Base-by-base conservation (phyloP, 2,113 vertebrate species). In the Neogobius melanostomus region DNA sequence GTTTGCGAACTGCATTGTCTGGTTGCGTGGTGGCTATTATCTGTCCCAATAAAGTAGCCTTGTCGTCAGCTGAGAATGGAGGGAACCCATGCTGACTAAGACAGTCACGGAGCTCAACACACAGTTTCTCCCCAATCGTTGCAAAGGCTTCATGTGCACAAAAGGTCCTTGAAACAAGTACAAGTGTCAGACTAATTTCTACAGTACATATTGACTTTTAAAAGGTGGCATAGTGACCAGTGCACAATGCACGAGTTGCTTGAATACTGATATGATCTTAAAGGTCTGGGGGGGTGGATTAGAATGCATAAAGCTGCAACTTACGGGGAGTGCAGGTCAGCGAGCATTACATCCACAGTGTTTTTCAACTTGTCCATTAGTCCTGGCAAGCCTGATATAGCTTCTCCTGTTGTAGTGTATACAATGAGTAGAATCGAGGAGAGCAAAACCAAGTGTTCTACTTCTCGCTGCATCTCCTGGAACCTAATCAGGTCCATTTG, bases 401-500 rank as follows among this genome's bases (percentile, higher is more conserved):
- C 93, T 0, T 95, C 88, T 12, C 95, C 95, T 0, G 93, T 90
- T 1, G 92, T 93, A 6, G 93, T 96, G 89, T 97, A 96, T 0
- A 94, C 92, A 6, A 99, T 91, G 72, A 99, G 93, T 11, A 99
- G 87, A 74, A 98, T 81, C 0, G 97, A 92, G 11, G 95, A 95
- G 4, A 93, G 83, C 71, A 95, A 0, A 0, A 93, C 91, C 6
- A 99, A 86, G 8, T 89, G 91, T 64, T 95, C 93, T 52, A 92
- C 80, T 82, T 96, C 93, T 68, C 92, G 82, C 86, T 98, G 95
- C 68, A 99, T 93, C 83, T 98, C 95, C 85, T 95, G 93, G 73
- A 99, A 98, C 42, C 98, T 94, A 1, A 82, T 75, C 82, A 96
- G 95, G 85, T 99, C 98, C 97, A 99, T 97, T 59, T 98, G 68